Evolutionary conservation across 1,140 invertebrate species (phyloP), one percentile per base, ranked within the genome.

Genomic region (Plectrocnemia conspersa): DNA sequence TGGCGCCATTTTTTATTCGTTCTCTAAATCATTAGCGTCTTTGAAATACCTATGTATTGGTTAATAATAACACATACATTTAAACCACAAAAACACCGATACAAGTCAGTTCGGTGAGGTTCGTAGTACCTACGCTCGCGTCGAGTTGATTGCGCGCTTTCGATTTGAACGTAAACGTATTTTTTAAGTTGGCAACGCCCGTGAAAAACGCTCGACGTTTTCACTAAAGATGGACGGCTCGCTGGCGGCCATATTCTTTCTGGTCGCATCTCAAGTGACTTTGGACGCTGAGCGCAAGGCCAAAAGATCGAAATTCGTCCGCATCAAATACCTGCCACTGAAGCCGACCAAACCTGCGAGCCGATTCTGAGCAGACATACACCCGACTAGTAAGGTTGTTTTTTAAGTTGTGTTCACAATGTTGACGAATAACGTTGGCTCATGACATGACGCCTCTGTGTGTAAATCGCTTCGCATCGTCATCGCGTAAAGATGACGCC

Each of bases 271-370:
- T 6, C 58, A 61, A 22, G 10, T 61, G 18, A 61, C 48, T 11
- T 19, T 61, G 42, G 58, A 61, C 50, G 21, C 35, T n/a, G 58
- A 61, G 36, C 32, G 58, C 15, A 61, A 61, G 19, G 15, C 49
- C 25, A 61, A 61, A 32, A 52, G 50, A 27, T 19, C 54, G 22
- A 49, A 53, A n/a, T 22, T 61, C 29, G 15, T 53, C 3, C 29
- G 42, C 16, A 44, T 42, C 19, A 56, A 50, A 21, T 42, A 40
- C 24, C 16, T 41, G 36, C 22, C 16, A 33, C 15, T 9, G 1
- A 27, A 6, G 19, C 29, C 41, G 16, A 21, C 29, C 40, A 54
- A 46, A 22, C 41, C 52, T 25, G 42, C 38, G 45, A 56, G 23
- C 24, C 58, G 22, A 45, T 60, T 48, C n/a, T 48, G 44, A 46